Evolutionary conservation across 1,140 invertebrate genomes (phyloP).

Genomic region (Brachionus manjavacas): DNA sequence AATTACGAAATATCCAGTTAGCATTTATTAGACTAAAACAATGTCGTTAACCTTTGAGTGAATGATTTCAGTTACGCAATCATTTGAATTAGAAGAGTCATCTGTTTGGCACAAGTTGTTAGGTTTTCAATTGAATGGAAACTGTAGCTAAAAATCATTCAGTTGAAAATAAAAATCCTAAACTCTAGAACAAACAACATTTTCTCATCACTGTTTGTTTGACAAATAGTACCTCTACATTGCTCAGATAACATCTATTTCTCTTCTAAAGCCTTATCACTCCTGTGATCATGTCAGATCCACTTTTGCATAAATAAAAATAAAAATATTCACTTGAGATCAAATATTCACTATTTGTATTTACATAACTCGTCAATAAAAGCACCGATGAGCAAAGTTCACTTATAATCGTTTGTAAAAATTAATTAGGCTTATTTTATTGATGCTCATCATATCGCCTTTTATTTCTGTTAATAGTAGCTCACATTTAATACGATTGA

Average conservation of each 20-base stretch:
- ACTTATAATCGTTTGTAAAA: conserved; percentile 13
- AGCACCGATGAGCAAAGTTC: not conserved
- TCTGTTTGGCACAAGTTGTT: not conserved
- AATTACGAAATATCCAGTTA: not conserved
- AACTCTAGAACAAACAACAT: not conserved
- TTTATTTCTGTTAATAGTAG: conserved; percentile 29
- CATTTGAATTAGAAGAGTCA: not conserved
- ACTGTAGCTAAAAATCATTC: not conserved
- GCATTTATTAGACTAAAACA: not conserved
- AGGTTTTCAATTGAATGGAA: not conserved
- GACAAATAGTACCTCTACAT: not conserved
- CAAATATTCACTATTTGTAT: not conserved
- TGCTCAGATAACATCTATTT: not conserved
- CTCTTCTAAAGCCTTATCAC: not conserved
- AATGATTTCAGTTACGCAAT: not conserved
- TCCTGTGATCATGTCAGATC: not conserved
- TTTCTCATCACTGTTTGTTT: not conserved
- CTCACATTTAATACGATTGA: not conserved
- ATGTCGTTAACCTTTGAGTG: not conserved
- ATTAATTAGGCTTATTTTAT: conserved; percentile 39
- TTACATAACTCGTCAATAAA: not conserved
- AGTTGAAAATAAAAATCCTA: not conserved
- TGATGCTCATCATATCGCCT: not conserved
- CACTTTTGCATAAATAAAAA: not conserved
- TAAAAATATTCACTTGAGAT: not conserved